phyloP scores from a whole-genome alignment of 2,113 vertebrate genomes.

The Anser brachyrhynchus region DNA sequence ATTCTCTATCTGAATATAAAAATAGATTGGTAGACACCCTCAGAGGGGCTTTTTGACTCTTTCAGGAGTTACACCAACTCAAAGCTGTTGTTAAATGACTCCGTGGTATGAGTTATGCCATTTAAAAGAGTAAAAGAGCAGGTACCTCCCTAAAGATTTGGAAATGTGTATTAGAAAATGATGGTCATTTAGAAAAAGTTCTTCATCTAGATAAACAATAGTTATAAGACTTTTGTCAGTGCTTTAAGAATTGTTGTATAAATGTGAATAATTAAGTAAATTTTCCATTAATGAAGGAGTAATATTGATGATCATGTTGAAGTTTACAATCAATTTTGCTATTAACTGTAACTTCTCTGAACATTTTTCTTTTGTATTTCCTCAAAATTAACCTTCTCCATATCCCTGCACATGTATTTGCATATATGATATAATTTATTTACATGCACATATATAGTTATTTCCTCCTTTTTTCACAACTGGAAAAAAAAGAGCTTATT shows the following conservation, averaged over 20 bases:
- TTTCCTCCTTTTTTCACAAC: neutral
- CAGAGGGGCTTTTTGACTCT: neutral
- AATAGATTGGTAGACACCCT: neutral
- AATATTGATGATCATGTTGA: neutral
- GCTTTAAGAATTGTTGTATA: neutral
- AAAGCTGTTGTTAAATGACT: neutral
- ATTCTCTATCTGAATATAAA: neutral
- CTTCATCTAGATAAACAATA: neutral
- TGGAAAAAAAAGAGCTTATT: neutral
- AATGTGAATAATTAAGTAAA: neutral
- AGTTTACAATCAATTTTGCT: neutral
- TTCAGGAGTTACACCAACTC: neutral
- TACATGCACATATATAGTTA: neutral
- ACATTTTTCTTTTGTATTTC: neutral
- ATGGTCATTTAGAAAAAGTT: neutral
- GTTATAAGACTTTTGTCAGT: neutral
- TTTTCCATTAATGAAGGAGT: neutral
- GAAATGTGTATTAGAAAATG: neutral
- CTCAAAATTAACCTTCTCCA: neutral
- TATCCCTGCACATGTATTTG: fast-evolving
- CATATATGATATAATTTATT: neutral
- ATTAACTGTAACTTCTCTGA: neutral
- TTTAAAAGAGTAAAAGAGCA: neutral
- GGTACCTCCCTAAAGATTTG: neutral
- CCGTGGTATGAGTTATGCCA: neutral